phyloP scores from a whole-genome alignment of 2,888 invertebrate species.

The Cephus sareptanus region DNA sequence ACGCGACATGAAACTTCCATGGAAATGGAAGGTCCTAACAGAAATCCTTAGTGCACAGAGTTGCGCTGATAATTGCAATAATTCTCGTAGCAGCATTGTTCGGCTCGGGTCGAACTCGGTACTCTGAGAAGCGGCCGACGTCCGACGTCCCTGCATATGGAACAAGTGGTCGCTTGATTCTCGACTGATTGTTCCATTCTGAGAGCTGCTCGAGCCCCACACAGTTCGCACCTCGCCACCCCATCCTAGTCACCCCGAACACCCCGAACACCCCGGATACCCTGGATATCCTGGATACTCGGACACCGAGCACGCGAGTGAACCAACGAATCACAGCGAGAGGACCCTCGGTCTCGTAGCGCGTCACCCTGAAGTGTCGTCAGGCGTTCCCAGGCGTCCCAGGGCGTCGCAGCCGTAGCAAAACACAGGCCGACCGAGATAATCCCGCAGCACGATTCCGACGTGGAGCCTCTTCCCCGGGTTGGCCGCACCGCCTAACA shows the following conservation, averaged over 20 bases:
- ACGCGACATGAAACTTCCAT: constrained; percentile 46
- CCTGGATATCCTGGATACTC: constrained; percentile 2
- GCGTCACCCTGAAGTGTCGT: constrained; percentile 26
- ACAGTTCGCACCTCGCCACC: constrained; percentile 19
- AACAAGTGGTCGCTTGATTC: constrained; percentile 66
- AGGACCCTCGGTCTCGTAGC: constrained; percentile 12
- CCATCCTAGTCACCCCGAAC: constrained; percentile 18
- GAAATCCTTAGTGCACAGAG: constrained; percentile 8
- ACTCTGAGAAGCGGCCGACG: constrained; percentile 52
- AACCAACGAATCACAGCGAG: constrained; percentile 18
- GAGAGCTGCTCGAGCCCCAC: constrained; percentile 48
- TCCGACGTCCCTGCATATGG: constrained; percentile 49
- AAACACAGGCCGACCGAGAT: constrained; percentile 16
- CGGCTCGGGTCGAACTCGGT: constrained; percentile 28
- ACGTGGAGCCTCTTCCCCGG: background rate
- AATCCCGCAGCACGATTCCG: background rate
- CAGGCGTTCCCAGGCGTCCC: constrained; percentile 26
- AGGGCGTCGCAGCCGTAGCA: constrained; percentile 10
- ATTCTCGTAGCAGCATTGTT: constrained; percentile 59
- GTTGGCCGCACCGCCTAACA: background rate
- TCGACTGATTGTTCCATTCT: constrained; percentile 65
- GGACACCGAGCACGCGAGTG: constrained; percentile 19
- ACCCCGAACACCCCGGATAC: background rate
- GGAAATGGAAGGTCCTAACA: constrained; percentile 34
- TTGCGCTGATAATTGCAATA: constrained; percentile 58